Conservation (phyloP, 1,140 invertebrate species). For the Microplitis demolitor region DNA sequence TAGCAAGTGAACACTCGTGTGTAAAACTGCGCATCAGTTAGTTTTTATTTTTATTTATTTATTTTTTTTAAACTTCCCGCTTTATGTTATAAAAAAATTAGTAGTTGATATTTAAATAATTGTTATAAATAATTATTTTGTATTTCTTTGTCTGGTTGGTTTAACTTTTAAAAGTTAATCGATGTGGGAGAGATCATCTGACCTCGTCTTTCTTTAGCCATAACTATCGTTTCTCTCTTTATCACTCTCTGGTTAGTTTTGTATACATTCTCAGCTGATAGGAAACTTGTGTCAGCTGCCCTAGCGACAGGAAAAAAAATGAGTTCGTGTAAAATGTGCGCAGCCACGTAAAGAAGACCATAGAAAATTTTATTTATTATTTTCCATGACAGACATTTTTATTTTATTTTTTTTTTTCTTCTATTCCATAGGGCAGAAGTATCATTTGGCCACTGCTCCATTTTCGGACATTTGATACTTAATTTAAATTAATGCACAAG, state of each 20-base stretch:
- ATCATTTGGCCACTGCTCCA: too few relatives aligned
- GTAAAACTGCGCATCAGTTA: slow-evolving; percentile 30
- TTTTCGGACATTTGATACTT: too few relatives aligned
- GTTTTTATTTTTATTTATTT: slow-evolving; percentile 5
- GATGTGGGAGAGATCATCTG: slow-evolving; percentile 12
- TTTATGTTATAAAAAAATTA: not conserved
- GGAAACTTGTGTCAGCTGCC: slow-evolving; percentile 45
- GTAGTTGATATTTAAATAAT: not conserved
- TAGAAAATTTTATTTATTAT: not conserved
- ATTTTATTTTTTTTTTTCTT: too few relatives aligned
- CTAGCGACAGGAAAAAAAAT: slow-evolving; percentile 18
- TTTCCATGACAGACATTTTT: not conserved
- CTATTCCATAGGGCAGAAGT: too few relatives aligned
- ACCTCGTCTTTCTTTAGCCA: slow-evolving; percentile 7
- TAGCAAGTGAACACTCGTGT: too few relatives aligned
- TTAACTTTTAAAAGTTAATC: slow-evolving; percentile 6
- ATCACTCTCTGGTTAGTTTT: slow-evolving; percentile 35
- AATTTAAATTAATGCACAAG: too few relatives aligned
- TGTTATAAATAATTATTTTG: not conserved
- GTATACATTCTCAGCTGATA: slow-evolving; percentile 57
- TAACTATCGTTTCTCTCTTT: slow-evolving; percentile 13
- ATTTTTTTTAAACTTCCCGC: slow-evolving; percentile 5
- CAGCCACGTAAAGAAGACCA: not conserved
- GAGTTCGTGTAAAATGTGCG: not conserved
- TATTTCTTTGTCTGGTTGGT: not conserved